Evolutionary conservation across 2,888 invertebrate species (phyloP).

Genomic region (Nebria salina): DNA sequence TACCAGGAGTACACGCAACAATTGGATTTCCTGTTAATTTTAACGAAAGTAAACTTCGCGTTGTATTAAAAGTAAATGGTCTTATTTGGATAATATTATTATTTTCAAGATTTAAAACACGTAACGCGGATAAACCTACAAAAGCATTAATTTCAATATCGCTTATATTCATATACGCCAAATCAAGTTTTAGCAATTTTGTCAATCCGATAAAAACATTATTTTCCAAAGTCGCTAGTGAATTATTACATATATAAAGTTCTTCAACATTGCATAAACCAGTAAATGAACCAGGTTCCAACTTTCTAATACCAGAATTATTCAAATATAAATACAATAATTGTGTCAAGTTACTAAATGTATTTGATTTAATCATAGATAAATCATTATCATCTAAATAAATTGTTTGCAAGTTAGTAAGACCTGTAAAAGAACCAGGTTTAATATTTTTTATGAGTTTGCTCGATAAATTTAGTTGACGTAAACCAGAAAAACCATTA

Average conservation of each 20-base stretch:
- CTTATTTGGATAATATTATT: slow-evolving; percentile 3
- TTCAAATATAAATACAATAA: no score
- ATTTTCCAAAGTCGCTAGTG: slow-evolving; percentile 6
- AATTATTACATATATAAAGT: slow-evolving; percentile 23
- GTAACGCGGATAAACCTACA: neutral
- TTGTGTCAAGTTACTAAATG: no score
- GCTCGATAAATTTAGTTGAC: no score
- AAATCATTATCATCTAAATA: slow-evolving; percentile 22
- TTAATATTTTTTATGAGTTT: no score
- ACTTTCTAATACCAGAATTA: no score
- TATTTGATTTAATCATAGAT: neutral
- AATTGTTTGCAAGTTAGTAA: neutral
- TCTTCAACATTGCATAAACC: slow-evolving; percentile 16
- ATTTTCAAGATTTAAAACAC: slow-evolving; percentile 6
- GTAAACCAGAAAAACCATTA: no score
- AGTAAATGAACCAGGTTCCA: slow-evolving; percentile 7
- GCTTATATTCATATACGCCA: no score
- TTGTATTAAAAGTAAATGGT: slow-evolving; percentile 7
- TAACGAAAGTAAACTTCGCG: slow-evolving; percentile 4
- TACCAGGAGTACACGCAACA: neutral
- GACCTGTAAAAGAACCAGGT: no score
- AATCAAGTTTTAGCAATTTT: neutral
- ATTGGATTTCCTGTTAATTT: slow-evolving; percentile 14
- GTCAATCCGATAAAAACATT: slow-evolving; percentile 12
- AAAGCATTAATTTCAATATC: no score